Conservation (phyloP, 1,140 invertebrate species). For the Drosophila ironensis region DNA sequence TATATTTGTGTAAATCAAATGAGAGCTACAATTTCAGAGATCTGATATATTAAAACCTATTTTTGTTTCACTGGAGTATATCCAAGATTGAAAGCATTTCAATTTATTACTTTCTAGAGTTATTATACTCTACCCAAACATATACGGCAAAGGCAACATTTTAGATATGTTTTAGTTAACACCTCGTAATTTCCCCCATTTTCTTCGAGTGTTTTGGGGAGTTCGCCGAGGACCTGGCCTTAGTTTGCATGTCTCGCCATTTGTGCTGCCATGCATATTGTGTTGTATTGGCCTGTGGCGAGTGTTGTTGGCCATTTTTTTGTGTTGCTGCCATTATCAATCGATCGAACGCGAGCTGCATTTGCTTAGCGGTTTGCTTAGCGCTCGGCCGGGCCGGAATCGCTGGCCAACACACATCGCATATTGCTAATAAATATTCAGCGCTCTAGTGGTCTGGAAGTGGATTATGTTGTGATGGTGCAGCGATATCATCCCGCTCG, state of each 20-base stretch:
- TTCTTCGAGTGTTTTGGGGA: background rate
- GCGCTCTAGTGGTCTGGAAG: conserved; percentile 36
- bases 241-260: conserved; percentile 30
- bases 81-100: too few species aligned
- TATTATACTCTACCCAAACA: too few species aligned
- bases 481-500: background rate
- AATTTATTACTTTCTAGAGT: too few species aligned
- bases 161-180: too few species aligned
- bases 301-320: conserved; percentile 37
- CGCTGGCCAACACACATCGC: conserved; percentile 31
- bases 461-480: conserved; percentile 41
- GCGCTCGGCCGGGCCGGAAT: conserved; percentile 23
- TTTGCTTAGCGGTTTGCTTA: conserved; percentile 65
- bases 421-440: conserved; percentile 78
- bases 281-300: conserved; percentile 58
- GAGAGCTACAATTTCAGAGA: too few species aligned
- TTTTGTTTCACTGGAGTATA: too few species aligned
- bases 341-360: conserved; percentile 77
- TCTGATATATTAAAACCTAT: too few species aligned
- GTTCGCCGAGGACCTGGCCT: conserved; percentile 12
- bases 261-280: conserved; percentile 9
- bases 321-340: conserved; percentile 70
- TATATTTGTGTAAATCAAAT: too few species aligned
- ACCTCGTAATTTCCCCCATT: background rate
- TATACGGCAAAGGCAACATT: too few species aligned